Percentiles rank a stretch among this genome's conserved stretches.
phyloP scores from a whole-genome alignment of 2,113 vertebrate species.

The Antechinus flavipes region DNA sequence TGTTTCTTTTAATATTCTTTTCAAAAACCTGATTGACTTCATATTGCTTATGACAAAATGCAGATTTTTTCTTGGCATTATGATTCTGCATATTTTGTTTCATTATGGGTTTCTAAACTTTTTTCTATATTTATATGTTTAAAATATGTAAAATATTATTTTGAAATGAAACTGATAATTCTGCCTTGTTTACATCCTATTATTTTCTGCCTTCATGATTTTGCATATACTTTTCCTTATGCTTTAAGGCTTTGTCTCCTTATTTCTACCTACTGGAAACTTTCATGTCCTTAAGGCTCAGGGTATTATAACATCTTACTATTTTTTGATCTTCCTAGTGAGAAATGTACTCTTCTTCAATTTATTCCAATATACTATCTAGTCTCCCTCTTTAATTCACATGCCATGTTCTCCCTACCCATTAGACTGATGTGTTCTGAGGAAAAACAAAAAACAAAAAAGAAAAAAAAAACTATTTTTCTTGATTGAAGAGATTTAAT shows the following conservation, averaged over 20 bases:
- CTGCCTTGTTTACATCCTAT: not conserved
- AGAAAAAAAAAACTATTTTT: not conserved
- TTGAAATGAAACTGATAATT: not conserved
- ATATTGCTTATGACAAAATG: not conserved
- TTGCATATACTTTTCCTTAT: not conserved
- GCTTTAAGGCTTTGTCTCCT: not conserved
- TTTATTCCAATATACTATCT: not conserved
- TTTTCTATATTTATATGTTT: not conserved
- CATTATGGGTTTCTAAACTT: not conserved
- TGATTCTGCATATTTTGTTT: not conserved
- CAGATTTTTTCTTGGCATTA: not conserved
- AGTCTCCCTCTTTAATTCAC: too few relatives aligned
- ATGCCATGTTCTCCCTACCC: not conserved
- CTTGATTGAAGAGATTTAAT: not conserved
- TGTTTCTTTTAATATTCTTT: not conserved
- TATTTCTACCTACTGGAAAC: not conserved
- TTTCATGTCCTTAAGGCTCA: not conserved
- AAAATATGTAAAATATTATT: not conserved
- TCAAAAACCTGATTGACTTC: not conserved
- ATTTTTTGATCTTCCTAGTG: not conserved
- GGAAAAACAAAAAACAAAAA: too few relatives aligned
- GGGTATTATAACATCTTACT: not conserved
- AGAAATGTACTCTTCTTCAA: not conserved
- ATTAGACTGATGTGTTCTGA: not conserved
- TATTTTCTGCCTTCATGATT: not conserved